Conservation (phyloP, 2,888 invertebrate genomes). For the Protophormia terraenovae region DNA sequence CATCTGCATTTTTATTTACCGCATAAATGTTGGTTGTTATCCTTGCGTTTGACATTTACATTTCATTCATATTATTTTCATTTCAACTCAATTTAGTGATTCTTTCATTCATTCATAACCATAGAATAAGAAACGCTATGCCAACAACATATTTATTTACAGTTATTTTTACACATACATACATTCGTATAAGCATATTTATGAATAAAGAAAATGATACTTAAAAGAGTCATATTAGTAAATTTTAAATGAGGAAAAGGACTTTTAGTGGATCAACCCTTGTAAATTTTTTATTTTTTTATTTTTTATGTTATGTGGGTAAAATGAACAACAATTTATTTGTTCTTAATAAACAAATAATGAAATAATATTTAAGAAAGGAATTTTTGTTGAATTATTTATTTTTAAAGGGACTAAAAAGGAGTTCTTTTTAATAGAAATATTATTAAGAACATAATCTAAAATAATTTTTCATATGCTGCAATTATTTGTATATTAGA, state of each 20-base stretch:
- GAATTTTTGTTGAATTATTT: neutral
- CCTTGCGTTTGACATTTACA: constrained; percentile 68
- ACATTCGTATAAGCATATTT: neutral
- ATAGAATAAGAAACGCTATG: neutral
- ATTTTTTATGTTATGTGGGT: neutral
- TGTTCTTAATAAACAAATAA: constrained; percentile 15
- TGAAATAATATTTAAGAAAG: neutral
- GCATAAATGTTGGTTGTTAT: constrained; percentile 66
- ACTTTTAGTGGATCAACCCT: constrained; percentile 49
- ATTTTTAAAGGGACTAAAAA: too few species aligned
- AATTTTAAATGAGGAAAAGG: constrained; percentile 54
- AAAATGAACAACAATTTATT: neutral
- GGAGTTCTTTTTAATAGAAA: neutral
- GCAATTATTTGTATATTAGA: too few species aligned
- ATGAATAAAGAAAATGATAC: constrained; percentile 4
- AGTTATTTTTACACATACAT: neutral
- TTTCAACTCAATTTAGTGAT: neutral
- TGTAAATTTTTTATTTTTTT: neutral
- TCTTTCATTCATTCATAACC: constrained; percentile 48
- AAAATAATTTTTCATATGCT: too few species aligned
- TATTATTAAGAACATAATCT: neutral
- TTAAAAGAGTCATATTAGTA: constrained; percentile 62
- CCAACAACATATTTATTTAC: constrained; percentile 21
- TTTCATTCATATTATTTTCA: constrained; percentile 58
- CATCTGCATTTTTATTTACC: constrained; percentile 68